Conservation (phyloP, 37 sponge, comb jelly and placozoan genomes). For the Halisarca cf. caerulea region DNA sequence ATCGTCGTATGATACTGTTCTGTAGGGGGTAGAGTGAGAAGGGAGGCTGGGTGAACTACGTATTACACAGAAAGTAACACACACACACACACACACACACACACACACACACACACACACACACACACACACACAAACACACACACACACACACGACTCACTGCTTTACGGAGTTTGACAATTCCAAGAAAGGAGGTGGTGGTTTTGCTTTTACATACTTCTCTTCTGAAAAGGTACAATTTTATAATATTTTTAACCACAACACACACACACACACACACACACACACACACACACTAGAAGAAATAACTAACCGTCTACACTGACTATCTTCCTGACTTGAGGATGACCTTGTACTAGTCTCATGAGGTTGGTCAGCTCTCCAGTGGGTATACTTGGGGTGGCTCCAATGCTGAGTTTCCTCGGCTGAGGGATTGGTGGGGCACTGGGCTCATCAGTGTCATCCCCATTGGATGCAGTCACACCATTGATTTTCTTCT, state of each 20-base stretch:
- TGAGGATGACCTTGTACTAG: background rate
- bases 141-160: constrained; percentile 7
- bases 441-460: background rate
- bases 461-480: background rate
- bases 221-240: no score
- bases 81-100: no score
- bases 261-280: background rate
- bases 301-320: background rate
- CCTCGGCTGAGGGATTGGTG: background rate
- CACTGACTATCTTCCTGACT: background rate
- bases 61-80: background rate
- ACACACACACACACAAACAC: constrained; percentile 20
- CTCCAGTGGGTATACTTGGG: background rate
- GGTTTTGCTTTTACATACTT: no score
- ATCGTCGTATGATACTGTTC: background rate
- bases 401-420: constrained; percentile 16
- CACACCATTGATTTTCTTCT: no score
- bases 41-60: background rate
- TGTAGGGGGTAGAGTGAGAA: background rate
- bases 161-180: background rate
- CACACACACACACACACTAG: background rate
- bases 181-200: background rate
- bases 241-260: no score
- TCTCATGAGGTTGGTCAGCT: background rate
- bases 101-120: constrained; percentile 7